phyloP scores from a whole-genome alignment of 2,797 vertebrate species.

The Sylvia borin region DNA sequence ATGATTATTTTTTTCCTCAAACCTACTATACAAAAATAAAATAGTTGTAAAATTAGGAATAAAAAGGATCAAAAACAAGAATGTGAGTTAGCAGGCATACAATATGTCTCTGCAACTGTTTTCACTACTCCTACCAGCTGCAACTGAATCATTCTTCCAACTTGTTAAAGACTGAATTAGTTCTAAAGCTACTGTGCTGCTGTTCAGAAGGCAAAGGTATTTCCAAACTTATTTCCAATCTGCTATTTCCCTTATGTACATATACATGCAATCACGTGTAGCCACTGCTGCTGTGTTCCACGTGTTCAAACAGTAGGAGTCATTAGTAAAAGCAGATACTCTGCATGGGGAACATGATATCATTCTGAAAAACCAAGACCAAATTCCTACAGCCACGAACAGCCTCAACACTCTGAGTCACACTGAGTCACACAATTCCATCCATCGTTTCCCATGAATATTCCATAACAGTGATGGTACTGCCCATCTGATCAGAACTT shows the following conservation, averaged over 20 bases:
- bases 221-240: background rate
- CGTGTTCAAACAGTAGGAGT: background rate
- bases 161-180: background rate
- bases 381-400: background rate
- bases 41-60: background rate
- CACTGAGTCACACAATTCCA: background rate
- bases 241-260: background rate
- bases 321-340: background rate
- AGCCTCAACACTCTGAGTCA: background rate
- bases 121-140: background rate
- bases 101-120: background rate
- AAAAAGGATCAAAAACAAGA: background rate
- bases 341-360: background rate
- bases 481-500: background rate
- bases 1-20: background rate
- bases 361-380: background rate
- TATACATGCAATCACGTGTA: background rate
- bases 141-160: background rate
- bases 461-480: background rate
- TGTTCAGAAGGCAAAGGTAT: background rate
- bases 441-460: background rate
- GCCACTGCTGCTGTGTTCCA: background rate
- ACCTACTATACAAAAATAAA: background rate
- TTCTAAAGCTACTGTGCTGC: background rate
- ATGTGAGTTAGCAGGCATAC: background rate